Evolutionary conservation across 1,140 invertebrate genomes (phyloP), one percentile per base, ranked within the genome.

Genomic region (Drosophila willistoni): DNA sequence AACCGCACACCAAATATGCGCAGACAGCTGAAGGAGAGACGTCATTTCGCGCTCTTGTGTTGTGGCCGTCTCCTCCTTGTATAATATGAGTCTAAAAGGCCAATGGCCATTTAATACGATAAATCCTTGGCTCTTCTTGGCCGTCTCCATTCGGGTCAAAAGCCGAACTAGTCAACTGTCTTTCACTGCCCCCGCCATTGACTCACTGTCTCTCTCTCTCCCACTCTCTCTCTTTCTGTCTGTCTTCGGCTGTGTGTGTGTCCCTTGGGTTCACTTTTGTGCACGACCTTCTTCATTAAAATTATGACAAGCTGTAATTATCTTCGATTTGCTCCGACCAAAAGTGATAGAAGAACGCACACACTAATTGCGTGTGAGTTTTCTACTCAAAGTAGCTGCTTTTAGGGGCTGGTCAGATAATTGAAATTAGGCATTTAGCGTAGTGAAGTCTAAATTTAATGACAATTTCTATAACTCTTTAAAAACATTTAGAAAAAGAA

Each of bases 301-400:
- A 89, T 89, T 89, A 89, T 89, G 84, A 89, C 84, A 89, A 89
- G 84, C 84, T 81, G 84, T 89, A 89, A 89, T 89, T 89, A 89
- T 90, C 84, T 90, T 89, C 84, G 84, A 89, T 89, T 89, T 89
- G 80, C 84, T 89, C 83, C 83, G 81, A 73, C 73, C 82, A 59
- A 42, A 29, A 68, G 68, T 60, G 61, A 61, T 47, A 79, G 44
- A 51, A 51, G 44, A 51, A 51, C 61, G 61, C 61, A 25, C 74
- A 81, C 81, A 84, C 77, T 89, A 89, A 89, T 90, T 89, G 84
- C 84, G 85, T 80, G 84, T 68, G 70, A 87, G 69, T 41, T 65
- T 14, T 67, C 64, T 63, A 14, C 12, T 13, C 10, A 13, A 13
- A 12, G 1, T 39, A 39, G 36, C 36, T 13, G 0, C 10, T 5